A percentile compares a stretch with the other conserved stretches of the same genome.
These are phyloP conservation scores for Pogonomyrmex californicus DNA, from an alignment of 1,140 invertebrate genomes.

Conservation along the genomic window DNA sequence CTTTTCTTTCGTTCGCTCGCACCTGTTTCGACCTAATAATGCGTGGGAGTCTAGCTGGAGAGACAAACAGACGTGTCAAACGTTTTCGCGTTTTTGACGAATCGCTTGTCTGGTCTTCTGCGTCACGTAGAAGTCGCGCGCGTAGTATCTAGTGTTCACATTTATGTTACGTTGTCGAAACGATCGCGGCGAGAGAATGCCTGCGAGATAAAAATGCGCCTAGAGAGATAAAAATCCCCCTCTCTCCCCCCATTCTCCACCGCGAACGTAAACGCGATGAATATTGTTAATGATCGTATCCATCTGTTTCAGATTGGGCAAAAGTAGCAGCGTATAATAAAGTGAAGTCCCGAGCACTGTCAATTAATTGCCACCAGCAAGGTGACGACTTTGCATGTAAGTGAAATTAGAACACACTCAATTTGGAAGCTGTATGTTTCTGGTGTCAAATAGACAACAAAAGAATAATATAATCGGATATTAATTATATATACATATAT, in stretches of 20 bases:
- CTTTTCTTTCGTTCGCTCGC: background rate
- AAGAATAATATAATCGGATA: background rate
- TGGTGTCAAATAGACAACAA: background rate
- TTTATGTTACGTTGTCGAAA: background rate
- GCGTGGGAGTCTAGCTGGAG: background rate
- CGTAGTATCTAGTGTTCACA: background rate
- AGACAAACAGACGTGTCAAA: background rate
- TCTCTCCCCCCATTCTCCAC: background rate
- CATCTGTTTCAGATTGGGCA: conserved; percentile 68
- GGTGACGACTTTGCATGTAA: conserved; percentile 62
- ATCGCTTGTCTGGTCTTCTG: background rate
- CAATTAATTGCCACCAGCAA: conserved; percentile 64
- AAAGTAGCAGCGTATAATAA: conserved; percentile 55
- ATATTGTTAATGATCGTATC: background rate
- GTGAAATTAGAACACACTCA: conserved; percentile 4
- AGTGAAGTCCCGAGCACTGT: conserved; percentile 67
- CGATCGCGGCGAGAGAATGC: background rate
- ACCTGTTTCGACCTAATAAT: conserved; percentile 37
- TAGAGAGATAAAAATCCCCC: too few relatives aligned
- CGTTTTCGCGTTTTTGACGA: background rate
- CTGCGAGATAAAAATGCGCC: background rate
- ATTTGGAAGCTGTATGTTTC: background rate
- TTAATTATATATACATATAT: background rate
- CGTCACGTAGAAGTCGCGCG: conserved; percentile 26
- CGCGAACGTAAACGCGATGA: background rate